A percentile compares a stretch with the other conserved stretches of the same genome.
These are phyloP conservation scores for Panzeria rudis DNA, from an alignment of 2,888 invertebrate genomes.

Conservation along the genomic window DNA sequence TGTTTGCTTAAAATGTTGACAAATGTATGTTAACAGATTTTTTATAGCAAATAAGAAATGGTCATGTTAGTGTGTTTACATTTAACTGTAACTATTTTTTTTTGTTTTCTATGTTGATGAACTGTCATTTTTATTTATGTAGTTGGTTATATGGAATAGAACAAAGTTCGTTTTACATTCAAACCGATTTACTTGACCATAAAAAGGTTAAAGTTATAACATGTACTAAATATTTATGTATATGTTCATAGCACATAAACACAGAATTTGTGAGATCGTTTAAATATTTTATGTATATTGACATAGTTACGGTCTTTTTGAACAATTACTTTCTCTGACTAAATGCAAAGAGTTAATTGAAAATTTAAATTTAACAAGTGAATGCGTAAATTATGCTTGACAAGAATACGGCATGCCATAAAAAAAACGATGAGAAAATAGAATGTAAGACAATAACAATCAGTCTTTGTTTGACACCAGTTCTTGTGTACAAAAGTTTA, in stretches of 20 bases:
- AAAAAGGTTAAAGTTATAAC: conserved; percentile 56
- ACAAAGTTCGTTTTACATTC: neutral
- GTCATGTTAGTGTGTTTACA: conserved; percentile 10
- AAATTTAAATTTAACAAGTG: conserved; percentile 36
- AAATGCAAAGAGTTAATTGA: conserved; percentile 29
- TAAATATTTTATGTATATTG: conserved; percentile 38
- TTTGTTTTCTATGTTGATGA: neutral
- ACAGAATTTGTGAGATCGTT: conserved; percentile 8
- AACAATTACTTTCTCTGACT: conserved; percentile 16
- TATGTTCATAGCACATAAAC: neutral
- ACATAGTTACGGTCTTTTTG: conserved; percentile 43
- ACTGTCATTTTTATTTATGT: neutral
- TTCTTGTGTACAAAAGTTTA: neutral
- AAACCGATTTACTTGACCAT: conserved; percentile 51
- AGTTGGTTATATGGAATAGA: neutral
- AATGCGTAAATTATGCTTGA: neutral
- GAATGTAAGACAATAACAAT: neutral
- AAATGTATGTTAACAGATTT: conserved; percentile 28
- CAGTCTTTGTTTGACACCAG: neutral
- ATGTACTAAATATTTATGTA: neutral
- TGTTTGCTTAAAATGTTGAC: conserved; percentile 17
- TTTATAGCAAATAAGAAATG: conserved; percentile 11
- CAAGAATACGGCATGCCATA: neutral
- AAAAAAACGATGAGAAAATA: conserved; percentile 8
- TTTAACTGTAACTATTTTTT: conserved; percentile 1